Base-by-base conservation (phyloP, 2,797 vertebrate species). In the Neoniphon sammara region DNA sequence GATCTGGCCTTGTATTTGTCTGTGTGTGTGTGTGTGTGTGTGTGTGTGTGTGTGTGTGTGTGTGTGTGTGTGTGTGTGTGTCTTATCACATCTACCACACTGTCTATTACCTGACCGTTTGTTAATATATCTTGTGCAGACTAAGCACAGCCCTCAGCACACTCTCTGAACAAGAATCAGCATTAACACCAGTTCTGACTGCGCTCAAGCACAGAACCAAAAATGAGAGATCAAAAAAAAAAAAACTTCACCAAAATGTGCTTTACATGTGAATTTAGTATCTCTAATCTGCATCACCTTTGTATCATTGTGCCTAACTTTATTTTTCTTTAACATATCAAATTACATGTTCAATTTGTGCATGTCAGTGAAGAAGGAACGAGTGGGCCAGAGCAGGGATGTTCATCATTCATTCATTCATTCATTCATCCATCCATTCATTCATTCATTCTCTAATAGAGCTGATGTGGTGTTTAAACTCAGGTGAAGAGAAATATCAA, bases 21-120 rank as follows among this genome's bases (percentile, higher is more conserved):
- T 50, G 21, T 47, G 59, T 46, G 21, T 27, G 60, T 47, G 60
- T 47, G 60, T 63, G 61, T 49, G 23, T 30, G 61, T 50, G 47
- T 50, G 47, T 34, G 7, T 31, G 39, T 27, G 59, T 46, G 21
- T 27, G 42, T 62, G 60, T 47, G 42, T 63, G 61, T 49, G 42
- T 49, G 61, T 63, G 47, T 50, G 47, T 10, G 4, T 3, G 0
- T 21, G 23, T 27, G 20, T 0, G 15, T 60, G 17, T 21, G 10
- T 21, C 4, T 18, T 1, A n/a, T 7, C 25, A 17, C 8, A 58
- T 20, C 11, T 17, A 30, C 14, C 11, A 25, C 4, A 5, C 6
- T 15, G 12, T 14, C 12, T 1, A 27, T 4, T 30, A 7, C 25
- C 5, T 56, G 25, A 18, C 25, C 17, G 6, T 31, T 30, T 30